Percentiles rank a stretch among this genome's conserved stretches.
Conservation (phyloP, 2,797 vertebrate species). For the Falco concolor region DNA sequence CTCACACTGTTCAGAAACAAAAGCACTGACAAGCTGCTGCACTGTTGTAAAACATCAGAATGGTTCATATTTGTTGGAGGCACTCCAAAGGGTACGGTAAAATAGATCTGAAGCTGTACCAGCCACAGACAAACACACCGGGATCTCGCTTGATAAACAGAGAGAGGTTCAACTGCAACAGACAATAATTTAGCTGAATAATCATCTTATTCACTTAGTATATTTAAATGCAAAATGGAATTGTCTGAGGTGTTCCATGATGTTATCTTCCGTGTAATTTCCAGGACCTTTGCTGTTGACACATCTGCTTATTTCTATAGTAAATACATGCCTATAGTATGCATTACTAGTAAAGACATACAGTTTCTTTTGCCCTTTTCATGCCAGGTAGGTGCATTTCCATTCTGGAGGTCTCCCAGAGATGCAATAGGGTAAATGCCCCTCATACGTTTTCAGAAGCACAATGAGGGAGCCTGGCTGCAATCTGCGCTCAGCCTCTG, state of each 20-base stretch:
- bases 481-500: background rate
- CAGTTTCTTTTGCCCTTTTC: background rate
- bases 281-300: background rate
- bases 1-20: conserved; percentile 43
- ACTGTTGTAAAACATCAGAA: conserved; percentile 15
- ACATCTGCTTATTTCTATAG: background rate
- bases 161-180: background rate
- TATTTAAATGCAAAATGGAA: background rate
- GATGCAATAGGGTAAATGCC: background rate
- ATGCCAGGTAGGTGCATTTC: background rate
- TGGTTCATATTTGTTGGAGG: background rate
- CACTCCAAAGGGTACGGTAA: background rate
- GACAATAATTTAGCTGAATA: background rate
- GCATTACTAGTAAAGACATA: background rate
- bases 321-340: background rate
- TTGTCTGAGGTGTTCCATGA: background rate
- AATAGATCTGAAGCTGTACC: background rate
- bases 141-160: background rate
- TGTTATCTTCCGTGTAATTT: background rate
- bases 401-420: background rate
- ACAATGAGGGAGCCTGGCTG: background rate
- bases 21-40: conserved; percentile 41
- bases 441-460: background rate
- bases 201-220: background rate
- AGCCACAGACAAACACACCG: background rate